A percentile compares a stretch with the other conserved stretches of the same genome.
Conservation (phyloP, 1,140 invertebrate genomes). For the Frieseomelitta varia region DNA sequence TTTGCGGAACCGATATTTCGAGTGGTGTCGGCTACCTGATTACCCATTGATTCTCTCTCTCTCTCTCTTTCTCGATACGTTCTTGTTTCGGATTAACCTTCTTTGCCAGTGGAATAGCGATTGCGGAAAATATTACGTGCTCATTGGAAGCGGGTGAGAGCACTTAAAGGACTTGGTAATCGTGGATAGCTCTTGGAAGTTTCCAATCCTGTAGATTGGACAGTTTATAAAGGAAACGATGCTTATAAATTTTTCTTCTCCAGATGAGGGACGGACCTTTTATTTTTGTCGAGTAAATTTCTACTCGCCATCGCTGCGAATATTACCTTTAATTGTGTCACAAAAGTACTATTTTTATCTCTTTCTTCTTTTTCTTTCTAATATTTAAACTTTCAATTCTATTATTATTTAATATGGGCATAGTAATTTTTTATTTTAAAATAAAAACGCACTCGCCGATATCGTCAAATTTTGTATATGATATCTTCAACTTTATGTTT, state of each 20-base stretch:
- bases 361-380: no score
- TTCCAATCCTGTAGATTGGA: neutral
- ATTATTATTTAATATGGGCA: no score
- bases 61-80: neutral
- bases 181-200: neutral
- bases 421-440: no score
- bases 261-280: neutral
- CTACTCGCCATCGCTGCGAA: neutral
- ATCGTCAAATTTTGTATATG: no score
- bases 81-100: slow-evolving; percentile 4
- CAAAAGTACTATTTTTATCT: neutral
- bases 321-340: neutral
- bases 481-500: no score
- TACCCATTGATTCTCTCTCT: neutral
- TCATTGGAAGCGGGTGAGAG: no score
- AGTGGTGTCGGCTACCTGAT: neutral
- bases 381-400: no score
- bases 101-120: no score
- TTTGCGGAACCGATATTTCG: slow-evolving; percentile 7
- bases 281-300: neutral
- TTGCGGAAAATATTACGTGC: neutral
- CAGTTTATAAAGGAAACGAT: neutral
- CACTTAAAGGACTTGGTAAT: neutral
- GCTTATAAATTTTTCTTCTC: neutral
- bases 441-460: no score